Percentiles rank a stretch among this genome's conserved stretches.
These are phyloP conservation scores for Sebastes aleutianus DNA, from an alignment of 2,797 vertebrate species.

Conservation along the genomic window DNA sequence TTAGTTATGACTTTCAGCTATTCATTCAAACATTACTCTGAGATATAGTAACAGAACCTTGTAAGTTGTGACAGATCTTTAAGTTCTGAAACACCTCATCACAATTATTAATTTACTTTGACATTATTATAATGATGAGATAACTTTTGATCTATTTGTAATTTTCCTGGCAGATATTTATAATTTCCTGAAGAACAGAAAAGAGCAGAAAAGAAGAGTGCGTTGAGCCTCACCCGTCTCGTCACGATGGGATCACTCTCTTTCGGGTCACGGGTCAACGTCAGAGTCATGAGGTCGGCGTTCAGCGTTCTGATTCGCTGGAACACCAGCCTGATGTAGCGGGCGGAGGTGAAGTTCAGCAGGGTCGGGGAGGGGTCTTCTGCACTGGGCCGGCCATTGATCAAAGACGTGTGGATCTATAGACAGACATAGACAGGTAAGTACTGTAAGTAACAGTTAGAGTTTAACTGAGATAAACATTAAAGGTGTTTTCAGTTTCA, in stretches of 20 bases:
- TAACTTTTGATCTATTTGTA: not conserved
- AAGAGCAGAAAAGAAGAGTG: not conserved
- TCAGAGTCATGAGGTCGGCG: conserved; percentile 96
- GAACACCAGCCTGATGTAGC: conserved; percentile 92
- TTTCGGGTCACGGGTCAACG: conserved; percentile 81
- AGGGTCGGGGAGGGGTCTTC: conserved; percentile 91
- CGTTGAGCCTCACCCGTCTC: conserved; percentile 86
- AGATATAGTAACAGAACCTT: not conserved
- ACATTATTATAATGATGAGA: not conserved
- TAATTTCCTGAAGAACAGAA: not conserved
- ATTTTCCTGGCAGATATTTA: not conserved
- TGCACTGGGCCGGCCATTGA: conserved; percentile 94
- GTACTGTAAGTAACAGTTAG: not conserved
- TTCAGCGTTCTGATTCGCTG: conserved; percentile 95
- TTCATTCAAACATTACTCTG: not conserved
- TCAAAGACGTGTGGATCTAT: conserved; percentile 95
- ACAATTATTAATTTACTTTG: not conserved
- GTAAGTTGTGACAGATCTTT: not conserved
- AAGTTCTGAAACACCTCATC: not conserved
- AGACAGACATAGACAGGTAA: not conserved
- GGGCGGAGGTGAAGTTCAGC: conserved; percentile 94
- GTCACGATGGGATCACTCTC: conserved; percentile 95
- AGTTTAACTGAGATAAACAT: not conserved
- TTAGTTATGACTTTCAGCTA: not conserved
- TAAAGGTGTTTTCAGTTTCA: not conserved